A percentile compares a stretch with the other conserved stretches of the same genome.
Conservation (phyloP, 2,888 invertebrate genomes). For the Dolomedes plantarius region DNA sequence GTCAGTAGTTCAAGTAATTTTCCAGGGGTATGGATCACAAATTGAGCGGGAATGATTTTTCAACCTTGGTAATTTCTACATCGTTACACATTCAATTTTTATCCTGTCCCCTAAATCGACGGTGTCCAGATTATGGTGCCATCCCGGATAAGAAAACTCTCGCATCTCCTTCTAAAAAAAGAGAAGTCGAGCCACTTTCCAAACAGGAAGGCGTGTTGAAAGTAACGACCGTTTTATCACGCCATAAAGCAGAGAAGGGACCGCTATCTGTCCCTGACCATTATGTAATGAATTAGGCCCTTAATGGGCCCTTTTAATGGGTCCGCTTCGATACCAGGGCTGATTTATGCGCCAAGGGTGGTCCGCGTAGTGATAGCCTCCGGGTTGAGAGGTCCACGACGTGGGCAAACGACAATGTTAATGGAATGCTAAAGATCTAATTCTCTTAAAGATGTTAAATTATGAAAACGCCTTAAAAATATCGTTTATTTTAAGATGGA, state of each 20-base stretch:
- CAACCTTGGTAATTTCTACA: too few relatives aligned
- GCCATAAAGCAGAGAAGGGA: conserved; percentile 54
- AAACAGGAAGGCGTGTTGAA: conserved; percentile 58
- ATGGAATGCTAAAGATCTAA: too few relatives aligned
- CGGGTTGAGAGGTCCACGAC: conserved; percentile 44
- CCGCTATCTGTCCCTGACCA: conserved; percentile 50
- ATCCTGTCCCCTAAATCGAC: background rate
- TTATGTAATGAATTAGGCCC: conserved; percentile 69
- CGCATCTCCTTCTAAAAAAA: background rate
- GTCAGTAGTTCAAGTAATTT: too few relatives aligned
- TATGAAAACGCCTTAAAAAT: background rate
- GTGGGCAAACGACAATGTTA: conserved; percentile 18
- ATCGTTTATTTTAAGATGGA: too few relatives aligned
- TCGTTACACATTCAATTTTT: too few relatives aligned
- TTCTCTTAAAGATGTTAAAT: too few relatives aligned
- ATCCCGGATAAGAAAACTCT: conserved; percentile 30
- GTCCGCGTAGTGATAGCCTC: conserved; percentile 28
- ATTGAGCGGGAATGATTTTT: too few relatives aligned
- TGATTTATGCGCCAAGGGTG: conserved; percentile 55
- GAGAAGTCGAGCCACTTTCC: conserved; percentile 22
- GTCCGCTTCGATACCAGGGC: conserved; percentile 42
- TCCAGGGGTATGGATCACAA: too few relatives aligned
- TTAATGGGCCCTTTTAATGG: conserved; percentile 51
- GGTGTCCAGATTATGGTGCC: conserved; percentile 19
- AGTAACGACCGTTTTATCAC: conserved; percentile 69